Evolutionary conservation across 1,140 invertebrate species (phyloP), one percentile per base, ranked within the genome.

Genomic region (Papilio polytes): DNA sequence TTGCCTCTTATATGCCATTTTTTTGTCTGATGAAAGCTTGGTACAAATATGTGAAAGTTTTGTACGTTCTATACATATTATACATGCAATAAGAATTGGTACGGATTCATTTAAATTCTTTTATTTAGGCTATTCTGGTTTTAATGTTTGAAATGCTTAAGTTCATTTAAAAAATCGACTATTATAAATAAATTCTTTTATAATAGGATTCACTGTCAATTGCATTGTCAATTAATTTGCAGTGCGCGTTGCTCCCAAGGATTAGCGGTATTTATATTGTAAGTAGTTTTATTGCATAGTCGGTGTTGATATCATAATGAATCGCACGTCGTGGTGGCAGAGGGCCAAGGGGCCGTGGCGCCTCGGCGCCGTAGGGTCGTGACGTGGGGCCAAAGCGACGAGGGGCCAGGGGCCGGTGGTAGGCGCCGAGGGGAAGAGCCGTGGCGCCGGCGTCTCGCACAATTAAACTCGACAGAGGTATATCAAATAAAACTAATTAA

Each of bases 401-500:
- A 81, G 85, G 70, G 89, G 91, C 91, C 92, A 74, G 41, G 73
- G 41, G 73, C 44, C 73, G 73, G 13, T 51, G 18, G 48, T 15
- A 22, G 92, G 92, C 92, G 91, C 91, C 91, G 87, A 74, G 85
- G 85, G 86, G 82, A 80, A 85, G 84, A 73, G 46, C 46, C 13
- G 74, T 76, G 92, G 92, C 92, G 92, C 90, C 91, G 87, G 74
- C 85, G 86, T 87, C 83, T 83, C 85, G 83, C 85, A 88, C 89
- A 88, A 90, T 91, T 91, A 90, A 88, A 89, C 85, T 88, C 82
- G 86, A 77, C 86, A 85, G 82, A 85, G 82, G 83, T 83, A 84
- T 85, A 87, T 74, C 81, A 90, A 88, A 88, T 91, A 91, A 90
- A 91, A 88, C 81, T 87, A 85, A 87, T 88, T 86, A 90, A 90